These are phyloP conservation scores for Pipistrellus kuhlii DNA, from an alignment of 2,797 vertebrate genomes.

Conservation along the genomic window DNA sequence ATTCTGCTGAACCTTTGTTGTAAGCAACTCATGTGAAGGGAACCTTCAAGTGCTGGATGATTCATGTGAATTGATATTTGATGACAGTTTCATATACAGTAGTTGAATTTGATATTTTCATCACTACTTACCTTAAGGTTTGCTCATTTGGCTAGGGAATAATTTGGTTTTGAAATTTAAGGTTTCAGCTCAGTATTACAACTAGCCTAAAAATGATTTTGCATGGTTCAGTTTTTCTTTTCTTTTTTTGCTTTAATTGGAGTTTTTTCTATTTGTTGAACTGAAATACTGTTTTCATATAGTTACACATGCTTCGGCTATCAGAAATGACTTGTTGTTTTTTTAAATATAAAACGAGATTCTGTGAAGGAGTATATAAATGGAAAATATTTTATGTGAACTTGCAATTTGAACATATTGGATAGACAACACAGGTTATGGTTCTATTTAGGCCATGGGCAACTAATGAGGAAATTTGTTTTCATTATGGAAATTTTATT, in stretches of 20 bases:
- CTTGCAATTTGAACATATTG: conserved; percentile 2
- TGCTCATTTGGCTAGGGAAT: conserved; percentile 24
- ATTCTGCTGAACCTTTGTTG: conserved; percentile 9
- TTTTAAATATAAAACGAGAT: background rate
- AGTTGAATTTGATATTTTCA: conserved; percentile 13
- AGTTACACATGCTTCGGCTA: background rate
- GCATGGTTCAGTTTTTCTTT: conserved; percentile 23
- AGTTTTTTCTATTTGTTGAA: conserved; percentile 43
- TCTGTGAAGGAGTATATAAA: conserved; percentile 18
- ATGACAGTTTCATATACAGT: background rate
- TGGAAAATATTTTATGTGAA: conserved; percentile 52
- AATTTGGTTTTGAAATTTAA: conserved; percentile 61
- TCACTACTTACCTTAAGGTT: background rate
- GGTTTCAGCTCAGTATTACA: conserved; percentile 29
- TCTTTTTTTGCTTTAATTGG: conserved; percentile 52
- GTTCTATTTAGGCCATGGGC: background rate
- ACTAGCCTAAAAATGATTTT: conserved; percentile 53
- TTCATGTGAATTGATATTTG: conserved; percentile 16
- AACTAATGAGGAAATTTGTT: background rate
- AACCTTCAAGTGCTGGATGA: background rate
- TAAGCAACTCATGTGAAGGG: background rate
- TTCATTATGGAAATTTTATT: conserved; percentile 40
- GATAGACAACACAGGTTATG: conserved; percentile 15
- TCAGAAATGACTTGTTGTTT: conserved; percentile 21
- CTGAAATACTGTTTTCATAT: conserved; percentile 1